These are phyloP conservation scores for Brachionus koreanus DNA, from an alignment of 1,140 invertebrate genomes.

Conservation along the genomic window DNA sequence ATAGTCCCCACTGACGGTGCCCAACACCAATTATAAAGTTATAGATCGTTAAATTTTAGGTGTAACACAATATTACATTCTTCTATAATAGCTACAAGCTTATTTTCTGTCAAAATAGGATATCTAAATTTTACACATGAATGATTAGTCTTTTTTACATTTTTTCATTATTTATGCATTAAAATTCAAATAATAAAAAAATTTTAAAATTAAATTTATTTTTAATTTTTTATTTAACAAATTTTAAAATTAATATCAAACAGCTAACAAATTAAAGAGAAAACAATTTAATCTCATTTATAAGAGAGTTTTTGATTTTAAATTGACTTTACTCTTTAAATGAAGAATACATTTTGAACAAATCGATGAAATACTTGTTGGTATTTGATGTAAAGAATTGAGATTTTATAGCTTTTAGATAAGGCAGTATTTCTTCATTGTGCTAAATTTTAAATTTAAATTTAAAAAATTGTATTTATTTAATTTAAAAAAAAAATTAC, in stretches of 20 bases:
- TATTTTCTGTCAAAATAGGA: too few species aligned
- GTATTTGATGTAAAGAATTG: slow-evolving; percentile 8
- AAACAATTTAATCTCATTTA: not conserved
- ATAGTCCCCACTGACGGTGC: too few species aligned
- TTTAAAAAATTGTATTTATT: not conserved
- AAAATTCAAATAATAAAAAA: too few species aligned
- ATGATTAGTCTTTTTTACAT: too few species aligned
- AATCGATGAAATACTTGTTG: slow-evolving; percentile 2
- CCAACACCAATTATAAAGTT: too few species aligned
- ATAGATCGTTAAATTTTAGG: too few species aligned
- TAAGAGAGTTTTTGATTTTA: not conserved
- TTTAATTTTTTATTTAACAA: not conserved
- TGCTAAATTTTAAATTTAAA: slow-evolving; percentile 19
- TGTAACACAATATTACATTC: too few species aligned
- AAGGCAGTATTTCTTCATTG: slow-evolving; percentile 28
- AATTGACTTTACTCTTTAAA: slow-evolving; percentile 29
- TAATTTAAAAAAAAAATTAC: not conserved
- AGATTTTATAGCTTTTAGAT: slow-evolving; percentile 18
- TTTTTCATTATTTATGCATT: too few species aligned
- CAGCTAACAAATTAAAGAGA: slow-evolving; percentile 2
- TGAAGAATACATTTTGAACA: slow-evolving; percentile 28
- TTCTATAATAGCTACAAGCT: too few species aligned
- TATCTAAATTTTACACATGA: too few species aligned
- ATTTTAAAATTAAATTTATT: not conserved
- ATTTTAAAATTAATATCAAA: slow-evolving; percentile 1